phyloP scores from a whole-genome alignment of 2,113 vertebrate species.

The Ptyas mucosa region DNA sequence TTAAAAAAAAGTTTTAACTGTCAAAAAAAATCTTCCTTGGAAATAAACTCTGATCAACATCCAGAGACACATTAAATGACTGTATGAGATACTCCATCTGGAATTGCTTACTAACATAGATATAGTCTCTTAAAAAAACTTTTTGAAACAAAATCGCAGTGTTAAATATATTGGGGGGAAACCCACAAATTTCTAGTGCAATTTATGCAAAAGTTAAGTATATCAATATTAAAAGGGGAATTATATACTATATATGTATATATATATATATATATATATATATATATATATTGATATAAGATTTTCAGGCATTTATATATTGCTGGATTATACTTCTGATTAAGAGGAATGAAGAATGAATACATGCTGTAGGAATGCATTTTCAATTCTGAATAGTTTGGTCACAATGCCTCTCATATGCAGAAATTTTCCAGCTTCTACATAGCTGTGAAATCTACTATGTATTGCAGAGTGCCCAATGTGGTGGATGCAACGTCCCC shows the following conservation, averaged over 20 bases:
- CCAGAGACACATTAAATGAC: constrained; percentile 40
- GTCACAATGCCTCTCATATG: constrained; percentile 21
- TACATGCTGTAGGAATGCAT: constrained; percentile 22
- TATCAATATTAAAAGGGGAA: constrained; percentile 1
- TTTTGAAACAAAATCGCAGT: constrained; percentile 45
- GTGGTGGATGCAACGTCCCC: not conserved
- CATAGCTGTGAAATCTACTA: not conserved
- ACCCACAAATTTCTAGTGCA: constrained; percentile 63
- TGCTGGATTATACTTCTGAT: constrained; percentile 20
- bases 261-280: not conserved
- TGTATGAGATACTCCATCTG: constrained; percentile 14
- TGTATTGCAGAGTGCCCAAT: not conserved
- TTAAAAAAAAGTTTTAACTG: constrained; percentile 45
- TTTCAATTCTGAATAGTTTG: constrained; percentile 34
- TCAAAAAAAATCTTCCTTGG: constrained; percentile 29
- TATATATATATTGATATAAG: constrained; percentile 27
- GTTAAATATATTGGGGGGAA: constrained; percentile 53
- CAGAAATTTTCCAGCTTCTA: constrained; percentile 16
- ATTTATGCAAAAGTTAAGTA: constrained; percentile 58
- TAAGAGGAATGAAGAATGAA: constrained; percentile 45
- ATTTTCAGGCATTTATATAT: constrained; percentile 52
- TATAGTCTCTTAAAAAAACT: constrained; percentile 32
- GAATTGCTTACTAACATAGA: constrained; percentile 28
- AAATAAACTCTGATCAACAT: constrained; percentile 39
- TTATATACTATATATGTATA: constrained; percentile 31